Evolutionary conservation across 1,140 invertebrate genomes (phyloP).

Genomic region (Temnothorax longispinosus): DNA sequence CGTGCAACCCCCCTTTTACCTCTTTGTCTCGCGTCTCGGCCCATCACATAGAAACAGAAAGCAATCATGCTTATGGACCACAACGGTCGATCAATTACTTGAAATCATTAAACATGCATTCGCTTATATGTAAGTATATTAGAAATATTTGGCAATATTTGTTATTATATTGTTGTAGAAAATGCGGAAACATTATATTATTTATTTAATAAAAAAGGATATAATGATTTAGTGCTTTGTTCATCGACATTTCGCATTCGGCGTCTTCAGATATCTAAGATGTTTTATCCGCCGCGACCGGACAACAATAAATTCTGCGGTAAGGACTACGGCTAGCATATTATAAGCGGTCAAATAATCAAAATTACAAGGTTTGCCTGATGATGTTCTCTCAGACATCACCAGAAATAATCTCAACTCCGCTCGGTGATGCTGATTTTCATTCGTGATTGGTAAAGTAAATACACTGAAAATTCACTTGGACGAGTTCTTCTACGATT

Average conservation of each 20-base stretch:
- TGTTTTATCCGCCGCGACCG: slow-evolving; percentile 70
- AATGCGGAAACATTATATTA: not conserved
- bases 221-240: not conserved
- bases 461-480: slow-evolving; percentile 62
- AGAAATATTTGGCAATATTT: not conserved
- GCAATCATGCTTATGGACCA: slow-evolving; percentile 47
- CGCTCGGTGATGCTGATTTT: slow-evolving; percentile 66
- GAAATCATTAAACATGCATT: not conserved
- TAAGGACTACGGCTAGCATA: slow-evolving; percentile 77
- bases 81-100: slow-evolving; percentile 39
- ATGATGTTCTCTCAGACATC: slow-evolving; percentile 80
- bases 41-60: slow-evolving; percentile 33
- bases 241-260: not conserved
- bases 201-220: not conserved
- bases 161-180: not conserved
- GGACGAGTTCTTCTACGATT: slow-evolving; percentile 39
- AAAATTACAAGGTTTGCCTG: slow-evolving; percentile 85
- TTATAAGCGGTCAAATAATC: slow-evolving; percentile 85
- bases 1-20: slow-evolving; percentile 20
- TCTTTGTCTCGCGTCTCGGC: slow-evolving; percentile 45
- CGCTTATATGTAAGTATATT: not conserved
- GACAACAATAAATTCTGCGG: slow-evolving; percentile 83
- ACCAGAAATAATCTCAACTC: slow-evolving; percentile 64
- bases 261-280: slow-evolving; percentile 37
- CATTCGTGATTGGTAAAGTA: slow-evolving; percentile 72